Evolutionary conservation across 2,888 invertebrate genomes (phyloP), one percentile per base, ranked within the genome.

Genomic region (Cataglyphis livida): DNA sequence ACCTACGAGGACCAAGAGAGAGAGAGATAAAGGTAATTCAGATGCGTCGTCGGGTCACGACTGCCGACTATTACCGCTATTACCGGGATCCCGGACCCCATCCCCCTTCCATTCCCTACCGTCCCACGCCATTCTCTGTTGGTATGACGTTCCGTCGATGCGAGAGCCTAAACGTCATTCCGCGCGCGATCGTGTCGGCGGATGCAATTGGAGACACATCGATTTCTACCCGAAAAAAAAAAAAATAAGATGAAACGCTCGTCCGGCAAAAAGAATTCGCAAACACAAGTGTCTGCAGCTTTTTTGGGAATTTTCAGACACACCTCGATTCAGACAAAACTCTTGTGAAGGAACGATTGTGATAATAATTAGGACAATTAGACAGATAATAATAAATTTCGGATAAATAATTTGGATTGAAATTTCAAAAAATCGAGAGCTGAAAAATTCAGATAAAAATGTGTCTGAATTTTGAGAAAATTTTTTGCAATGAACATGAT

Each of bases 41-140:
- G 90, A 92, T 91, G 92, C 92, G 93, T 91, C 90, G 89, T 84
- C 86, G 91, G 92, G 91, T 92, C 92, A 93, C 92, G 92, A 92
- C 87, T 87, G 91, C 79, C 87, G 90, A 87, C 91, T 87, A 91
- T 91, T 92, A 92, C 92, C 90, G 91, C 91, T 90, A 93, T 92
- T 93, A 92, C 91, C 90, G 88, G 51, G 90, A 91, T 92, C 90
- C 90, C 88, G 87, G 83, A 85, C n/a, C n/a, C 84, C 88, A 87
- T 88, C 90, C 90, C 86, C 89, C 87, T 86, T 87, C 85, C 85
- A 78, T 88, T 87, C 87, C 87, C 79, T 85, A 74, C 68, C 92
- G 64, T 91, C 91, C 91, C 90, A 89, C 89, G 92, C 88, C 87
- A 86, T 88, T 88, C 89, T 84, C 89, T 85, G 84, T 90, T 81